phyloP scores from a whole-genome alignment of 2,113 vertebrate genomes.

The Syrmaticus mikado region DNA sequence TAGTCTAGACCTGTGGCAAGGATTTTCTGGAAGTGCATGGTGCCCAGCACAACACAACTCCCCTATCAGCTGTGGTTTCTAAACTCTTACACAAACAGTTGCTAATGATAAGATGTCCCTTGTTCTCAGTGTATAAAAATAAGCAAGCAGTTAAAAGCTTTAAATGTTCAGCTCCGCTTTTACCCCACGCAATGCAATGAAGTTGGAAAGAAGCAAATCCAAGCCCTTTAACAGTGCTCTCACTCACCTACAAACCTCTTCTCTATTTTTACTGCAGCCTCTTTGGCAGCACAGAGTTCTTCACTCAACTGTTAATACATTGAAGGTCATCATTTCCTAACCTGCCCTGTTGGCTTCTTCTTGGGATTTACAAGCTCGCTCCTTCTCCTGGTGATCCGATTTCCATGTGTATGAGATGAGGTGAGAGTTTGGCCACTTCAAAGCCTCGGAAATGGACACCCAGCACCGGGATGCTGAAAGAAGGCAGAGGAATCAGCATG shows the following conservation, averaged over 20 bases:
- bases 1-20: not conserved
- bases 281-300: not conserved
- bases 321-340: slow-evolving; percentile 16
- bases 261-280: not conserved
- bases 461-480: slow-evolving; percentile 37
- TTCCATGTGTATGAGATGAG: slow-evolving; percentile 67
- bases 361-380: not conserved
- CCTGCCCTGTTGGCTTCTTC: not conserved
- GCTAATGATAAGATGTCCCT: not conserved
- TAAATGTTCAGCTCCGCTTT: not conserved
- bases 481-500: slow-evolving; percentile 66
- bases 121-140: not conserved
- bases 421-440: slow-evolving; percentile 72
- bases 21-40: not conserved
- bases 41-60: accelerated
- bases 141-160: not conserved
- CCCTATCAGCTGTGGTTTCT: not conserved
- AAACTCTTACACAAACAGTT: not conserved
- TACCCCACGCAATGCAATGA: not conserved
- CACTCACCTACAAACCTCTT: not conserved
- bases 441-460: slow-evolving; percentile 66
- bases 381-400: slow-evolving; percentile 47
- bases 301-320: not conserved
- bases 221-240: not conserved
- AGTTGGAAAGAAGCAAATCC: not conserved